Base-by-base conservation (phyloP, 2,888 invertebrate species). In the Ashinkailepas kermadecensis region DNA sequence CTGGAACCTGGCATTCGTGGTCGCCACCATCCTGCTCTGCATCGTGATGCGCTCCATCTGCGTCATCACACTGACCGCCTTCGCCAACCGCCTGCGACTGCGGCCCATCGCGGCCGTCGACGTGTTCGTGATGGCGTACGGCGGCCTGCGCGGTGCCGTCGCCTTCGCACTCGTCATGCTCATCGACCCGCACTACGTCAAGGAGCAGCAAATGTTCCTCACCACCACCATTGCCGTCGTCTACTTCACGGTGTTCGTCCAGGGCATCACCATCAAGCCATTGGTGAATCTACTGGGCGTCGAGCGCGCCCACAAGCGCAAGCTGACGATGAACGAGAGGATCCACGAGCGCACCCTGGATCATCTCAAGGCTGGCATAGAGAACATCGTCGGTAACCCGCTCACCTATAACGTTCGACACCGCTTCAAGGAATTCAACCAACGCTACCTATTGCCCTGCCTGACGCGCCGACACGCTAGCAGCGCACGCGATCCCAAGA, bases 41-140 rank as follows among this genome's bases (percentile, higher is more conserved):
- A 83, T 87, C 15, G 84, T 88, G 58, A 88, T 87, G 85, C 85
- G 88, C 82, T 87, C 88, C 57, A 85, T 89, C 58, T 89, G 89
- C 89, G 83, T 90, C 0, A 84, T 88, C 57, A 84, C 87, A 54
- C 85, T 89, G 78, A 87, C 89, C 0, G 87, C 85, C 82, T 83
- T 88, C 78, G 87, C 88, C 65, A 90, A 90, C 85, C 84, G 85
- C 21, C 85, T 85, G 81, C 86, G 88, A n/a, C 84, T 87, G 80
- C 86, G 86, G 78, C 86, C 86, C 82, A 85, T 88, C 25, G 86
- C 86, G 67, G 81, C 86, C 84, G 87, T 88, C 54, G 89, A 89
- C 84, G 88, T 89, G 86, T 90, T 90, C 85, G 89, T 90, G 82
- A 89, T 90, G 88, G 88, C 89, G 2, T 90, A 89, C 84, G 89